Base-by-base conservation (phyloP, 2,113 vertebrate genomes). In the Psettodes erumei region DNA sequence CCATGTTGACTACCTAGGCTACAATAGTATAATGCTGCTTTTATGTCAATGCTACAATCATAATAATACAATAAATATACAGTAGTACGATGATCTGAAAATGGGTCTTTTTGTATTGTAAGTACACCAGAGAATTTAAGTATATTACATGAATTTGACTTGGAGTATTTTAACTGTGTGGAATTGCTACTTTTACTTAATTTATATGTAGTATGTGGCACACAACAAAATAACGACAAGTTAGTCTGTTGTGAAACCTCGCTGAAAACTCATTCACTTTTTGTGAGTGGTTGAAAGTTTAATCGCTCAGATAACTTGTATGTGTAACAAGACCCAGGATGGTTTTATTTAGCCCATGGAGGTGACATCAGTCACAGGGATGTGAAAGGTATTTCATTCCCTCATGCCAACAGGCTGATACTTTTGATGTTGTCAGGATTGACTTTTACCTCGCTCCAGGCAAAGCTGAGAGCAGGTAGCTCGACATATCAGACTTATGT, bases 321-420 rank as follows among this genome's bases (percentile, higher is more conserved):
- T 78, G 79, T 79, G 88, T 82, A 90, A 87, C 78, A 62, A 74
- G 87, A 85, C 54, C 69, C 74, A 69, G 69, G 68, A 64, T 73
- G 60, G 82, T 72, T 86, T 79, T 89, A 88, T 88, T 86, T 86
- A 89, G 83, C 83, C 66, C 45, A 38, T 61, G 28, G 79, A 77
- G 86, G 79, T 87, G 88, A 91, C 86, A 89, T 90, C 82, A 88
- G 88, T 89, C 87, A 84, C 80, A 75, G 78, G 40, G 79, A 86
- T 48, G 63, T 89, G 85, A 91, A 90, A 82, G 77, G 77, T 86
- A 88, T 91, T 90, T 77, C 78, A 81, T 43, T 76, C 75, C 61
- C 21, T 62, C 30, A 43, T 73, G 81, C 75, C 88, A 86, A 62
- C 59, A 63, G 75, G 35, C 61, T 86, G 80, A 88, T 84, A 78